These are phyloP conservation scores for Coranthus polyacanthus DNA, from an alignment of 2,797 vertebrate species.

Conservation along the genomic window DNA sequence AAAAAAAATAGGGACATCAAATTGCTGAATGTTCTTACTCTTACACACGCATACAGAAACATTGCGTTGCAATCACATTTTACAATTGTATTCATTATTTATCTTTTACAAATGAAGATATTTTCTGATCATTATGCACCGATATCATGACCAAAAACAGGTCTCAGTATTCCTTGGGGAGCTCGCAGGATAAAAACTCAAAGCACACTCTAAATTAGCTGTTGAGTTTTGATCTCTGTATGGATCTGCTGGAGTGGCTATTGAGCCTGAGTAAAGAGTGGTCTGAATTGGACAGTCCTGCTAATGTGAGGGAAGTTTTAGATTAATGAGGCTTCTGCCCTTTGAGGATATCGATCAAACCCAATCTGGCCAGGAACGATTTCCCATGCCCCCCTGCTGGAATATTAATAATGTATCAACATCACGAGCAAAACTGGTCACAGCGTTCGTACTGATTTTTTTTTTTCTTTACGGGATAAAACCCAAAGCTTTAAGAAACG, in stretches of 20 bases:
- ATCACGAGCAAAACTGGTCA: slow-evolving; percentile 46
- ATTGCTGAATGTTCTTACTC: too few species aligned
- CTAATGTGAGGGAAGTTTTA: slow-evolving; percentile 76
- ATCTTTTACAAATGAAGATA: slow-evolving; percentile 17
- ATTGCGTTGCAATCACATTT: too few species aligned
- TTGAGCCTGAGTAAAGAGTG: slow-evolving; percentile 60
- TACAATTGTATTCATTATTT: neutral
- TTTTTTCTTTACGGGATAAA: neutral
- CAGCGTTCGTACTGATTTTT: slow-evolving; percentile 5
- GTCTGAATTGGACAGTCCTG: slow-evolving; percentile 59
- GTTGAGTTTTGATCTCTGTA: slow-evolving; percentile 53
- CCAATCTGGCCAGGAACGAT: slow-evolving; percentile 72
- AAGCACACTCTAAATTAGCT: slow-evolving; percentile 45
- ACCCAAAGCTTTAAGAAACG: slow-evolving; percentile 17
- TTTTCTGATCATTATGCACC: slow-evolving; percentile 29
- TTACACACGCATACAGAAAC: too few species aligned
- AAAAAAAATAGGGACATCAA: too few species aligned
- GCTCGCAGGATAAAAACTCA: slow-evolving; percentile 22
- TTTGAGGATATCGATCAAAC: slow-evolving; percentile 81
- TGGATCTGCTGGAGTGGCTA: slow-evolving; percentile 54
- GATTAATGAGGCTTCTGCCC: slow-evolving; percentile 77
- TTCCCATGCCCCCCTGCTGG: slow-evolving; percentile 57
- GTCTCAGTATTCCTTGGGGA: slow-evolving; percentile 29
- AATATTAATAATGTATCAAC: slow-evolving; percentile 67
- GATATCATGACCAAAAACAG: slow-evolving; percentile 28